Base-by-base conservation (phyloP, 2,797 vertebrate species). In the Tapirus indicus region DNA sequence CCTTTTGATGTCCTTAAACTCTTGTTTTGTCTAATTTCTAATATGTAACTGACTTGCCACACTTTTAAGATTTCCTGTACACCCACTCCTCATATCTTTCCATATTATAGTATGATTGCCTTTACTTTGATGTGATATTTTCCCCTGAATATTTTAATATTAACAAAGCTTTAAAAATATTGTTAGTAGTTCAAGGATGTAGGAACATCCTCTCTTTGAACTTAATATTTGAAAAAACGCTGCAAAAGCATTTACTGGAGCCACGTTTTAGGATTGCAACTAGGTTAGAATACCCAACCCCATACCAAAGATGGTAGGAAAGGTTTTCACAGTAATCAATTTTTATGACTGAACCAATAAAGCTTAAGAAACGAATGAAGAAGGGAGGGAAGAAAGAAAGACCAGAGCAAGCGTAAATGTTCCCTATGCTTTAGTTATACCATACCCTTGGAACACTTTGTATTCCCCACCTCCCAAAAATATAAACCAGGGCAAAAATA, bases 101-200 rank as follows among this genome's bases (percentile, higher is more conserved):
- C 60, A 72, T 60, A 86, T 91, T 83, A 52, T 29, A 41, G 29
- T 95, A 71, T 38, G 44, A 88, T 91, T 95, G 82, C 47, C 29
- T 87, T 84, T 96, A 58, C 96, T 98, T 95, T 97, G 88, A 96
- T 92, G 62, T 93, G 84, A 58, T 64, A 96, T 87, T 92, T 96
- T 83, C 23, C 60, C 38, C 58, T 87, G 95, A 95, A 95, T 94
- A 96, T 94, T 97, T 97, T 94, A 93, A 91, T 92, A 94, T 79
- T 96, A 95, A 91, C 58, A 95, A 56, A 96, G 91, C 4, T 54
- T 96, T 84, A 82, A 96, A 97, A 91, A 44, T 56, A n/a, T 32
- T 1, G 0, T 93, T 85, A 91, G 54, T 80, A 77, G 49, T 95
- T 87, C 69, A 92, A 95, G 60, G 49, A 94, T 89, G 11, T 94